Evolutionary conservation across 1,140 invertebrate species (phyloP).

Genomic region (Drosophila ercepeae): DNA sequence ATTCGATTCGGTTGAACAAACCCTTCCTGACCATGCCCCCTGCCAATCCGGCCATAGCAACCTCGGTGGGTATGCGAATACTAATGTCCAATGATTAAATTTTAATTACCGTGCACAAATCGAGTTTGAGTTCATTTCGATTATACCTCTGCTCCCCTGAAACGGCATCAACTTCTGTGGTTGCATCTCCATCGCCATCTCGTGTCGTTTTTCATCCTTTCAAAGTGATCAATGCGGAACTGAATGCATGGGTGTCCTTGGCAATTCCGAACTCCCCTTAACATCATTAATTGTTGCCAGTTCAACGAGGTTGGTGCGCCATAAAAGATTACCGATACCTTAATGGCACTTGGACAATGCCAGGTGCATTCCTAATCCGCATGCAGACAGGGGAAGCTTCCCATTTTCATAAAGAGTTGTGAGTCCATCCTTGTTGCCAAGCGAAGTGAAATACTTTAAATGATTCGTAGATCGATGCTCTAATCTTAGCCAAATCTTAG

Average conservation of each 20-base stretch:
- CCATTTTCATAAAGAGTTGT: not conserved
- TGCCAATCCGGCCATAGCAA: conserved; percentile 10
- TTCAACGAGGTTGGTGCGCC: conserved; percentile 32
- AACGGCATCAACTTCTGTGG: conserved; percentile 19
- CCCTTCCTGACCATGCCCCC: not conserved
- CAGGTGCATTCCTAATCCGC: not conserved
- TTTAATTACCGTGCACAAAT: conserved; percentile 80
- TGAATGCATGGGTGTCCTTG: conserved; percentile 25
- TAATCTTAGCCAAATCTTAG: no score
- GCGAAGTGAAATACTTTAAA: no score
- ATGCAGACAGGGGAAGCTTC: not conserved
- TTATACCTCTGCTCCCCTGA: conserved; percentile 24
- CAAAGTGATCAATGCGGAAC: conserved; percentile 53
- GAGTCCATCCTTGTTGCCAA: no score
- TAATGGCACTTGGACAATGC: conserved; percentile 11
- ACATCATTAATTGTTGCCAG: conserved; percentile 77
- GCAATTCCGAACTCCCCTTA: conserved; percentile 43
- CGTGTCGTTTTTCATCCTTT: conserved; percentile 63
- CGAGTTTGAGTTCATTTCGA: conserved; percentile 59
- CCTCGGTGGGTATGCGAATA: conserved; percentile 46
- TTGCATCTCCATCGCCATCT: conserved; percentile 50
- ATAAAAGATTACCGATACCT: not conserved
- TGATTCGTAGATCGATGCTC: no score
- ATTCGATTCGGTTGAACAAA: conserved; percentile 6
- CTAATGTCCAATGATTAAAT: conserved; percentile 81